Percentiles rank a stretch among this genome's conserved stretches.
These are phyloP conservation scores for Acrobasis consociella DNA, from an alignment of 2,888 invertebrate genomes.

Conservation along the genomic window DNA sequence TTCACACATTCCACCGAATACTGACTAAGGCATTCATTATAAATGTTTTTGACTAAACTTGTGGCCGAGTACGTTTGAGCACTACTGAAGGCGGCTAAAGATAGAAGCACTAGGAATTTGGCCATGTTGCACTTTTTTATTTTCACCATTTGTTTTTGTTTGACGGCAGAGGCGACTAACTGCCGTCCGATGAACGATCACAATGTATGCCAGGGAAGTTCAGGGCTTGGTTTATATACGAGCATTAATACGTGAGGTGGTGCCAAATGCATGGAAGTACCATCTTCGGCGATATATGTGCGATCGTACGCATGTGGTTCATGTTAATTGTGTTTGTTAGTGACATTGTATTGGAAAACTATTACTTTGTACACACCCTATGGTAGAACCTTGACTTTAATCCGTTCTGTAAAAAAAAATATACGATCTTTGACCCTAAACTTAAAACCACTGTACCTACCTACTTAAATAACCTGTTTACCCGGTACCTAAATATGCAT, in stretches of 20 bases:
- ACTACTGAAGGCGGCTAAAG: slow-evolving; percentile 62
- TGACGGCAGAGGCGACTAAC: slow-evolving; percentile 71
- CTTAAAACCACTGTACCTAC: too few species aligned
- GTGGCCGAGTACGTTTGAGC: slow-evolving; percentile 81
- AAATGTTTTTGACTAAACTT: slow-evolving; percentile 85
- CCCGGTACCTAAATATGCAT: too few species aligned
- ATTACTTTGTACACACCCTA: slow-evolving; percentile 50
- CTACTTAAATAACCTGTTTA: too few species aligned
- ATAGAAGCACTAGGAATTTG: slow-evolving; percentile 69
- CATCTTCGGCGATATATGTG: slow-evolving; percentile 59
- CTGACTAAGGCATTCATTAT: slow-evolving; percentile 85
- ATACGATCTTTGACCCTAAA: too few species aligned
- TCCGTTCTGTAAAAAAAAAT: neutral
- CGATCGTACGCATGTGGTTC: slow-evolving; percentile 53
- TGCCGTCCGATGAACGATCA: slow-evolving; percentile 69
- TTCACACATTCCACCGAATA: slow-evolving; percentile 89
- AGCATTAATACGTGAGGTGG: slow-evolving; percentile 81
- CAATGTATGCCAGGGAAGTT: slow-evolving; percentile 77
- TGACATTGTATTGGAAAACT: slow-evolving; percentile 67
- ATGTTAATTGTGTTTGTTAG: slow-evolving; percentile 64
- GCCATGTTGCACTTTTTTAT: slow-evolving; percentile 67
- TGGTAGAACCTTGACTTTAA: neutral
- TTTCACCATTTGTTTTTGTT: slow-evolving; percentile 44
- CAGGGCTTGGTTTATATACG: slow-evolving; percentile 81
- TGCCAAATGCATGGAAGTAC: slow-evolving; percentile 61